Base-by-base conservation (phyloP, 2,113 vertebrate genomes). In the Antechinus stuartii region DNA sequence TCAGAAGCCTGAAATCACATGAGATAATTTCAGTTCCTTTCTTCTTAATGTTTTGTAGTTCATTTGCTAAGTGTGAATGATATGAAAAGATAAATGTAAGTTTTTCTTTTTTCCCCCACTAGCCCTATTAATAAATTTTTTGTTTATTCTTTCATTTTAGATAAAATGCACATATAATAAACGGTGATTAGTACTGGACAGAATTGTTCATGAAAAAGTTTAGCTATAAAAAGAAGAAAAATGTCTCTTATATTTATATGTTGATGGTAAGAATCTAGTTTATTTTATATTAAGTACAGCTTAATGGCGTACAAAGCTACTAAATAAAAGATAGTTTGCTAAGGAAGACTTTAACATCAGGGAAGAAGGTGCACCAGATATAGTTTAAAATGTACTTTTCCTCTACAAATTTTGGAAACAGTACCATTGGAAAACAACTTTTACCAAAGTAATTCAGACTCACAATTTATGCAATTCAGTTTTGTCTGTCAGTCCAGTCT, bases 11-110 rank as follows among this genome's bases (percentile, higher is more conserved):
- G 91, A 96, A 97, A 96, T 97, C 95, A 95, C 55, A 91, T 96
- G 91, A 97, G 54, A 91, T 94, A 57, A 68, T 55, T 97, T 91
- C 55, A 56, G 92, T 92, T 42, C 95, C 56, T 76, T 98, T 98
- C 94, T 95, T 49, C 90, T 90, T 92, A 76, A 53, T 68, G 54
- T 16, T 1, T 97, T 97, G 54, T 96, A 8, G 94, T 27, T 95
- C 92, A 97, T 93, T 97, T 91, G 90, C 90, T 94, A 68, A 47
- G 91, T 54, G 25, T 91, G 47, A 84, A 91, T 94, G 1, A 47
- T 91, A 25, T 94, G 94, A 97, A 56, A 23, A 35, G 76, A 94
- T 94, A 53, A 96, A 96, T 56, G 94, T 93, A 90, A 1, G 35
- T 26, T 57, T 27, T 57, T 5, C 14, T 8, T 30, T 61, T 61